Evolutionary conservation across 2,113 vertebrate genomes (phyloP).

Genomic region (Dipodomys stephensi): DNA sequence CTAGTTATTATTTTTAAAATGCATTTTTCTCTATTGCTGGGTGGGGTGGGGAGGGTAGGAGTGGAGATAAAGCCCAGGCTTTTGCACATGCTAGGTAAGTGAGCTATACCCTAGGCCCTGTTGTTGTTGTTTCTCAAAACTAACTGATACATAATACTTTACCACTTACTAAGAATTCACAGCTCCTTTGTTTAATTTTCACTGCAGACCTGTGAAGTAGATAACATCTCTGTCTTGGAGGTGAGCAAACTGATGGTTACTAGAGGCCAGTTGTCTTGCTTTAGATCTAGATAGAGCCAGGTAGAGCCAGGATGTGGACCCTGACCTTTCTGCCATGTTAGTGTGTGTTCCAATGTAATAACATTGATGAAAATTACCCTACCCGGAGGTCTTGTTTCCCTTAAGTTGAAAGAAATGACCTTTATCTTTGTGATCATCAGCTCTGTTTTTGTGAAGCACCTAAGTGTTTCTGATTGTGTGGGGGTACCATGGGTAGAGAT

Average conservation of each 20-base stretch:
- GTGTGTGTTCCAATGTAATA: not conserved
- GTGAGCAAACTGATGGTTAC: not conserved
- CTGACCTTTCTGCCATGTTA: not conserved
- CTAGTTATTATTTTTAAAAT: not conserved
- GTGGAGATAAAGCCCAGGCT: not conserved
- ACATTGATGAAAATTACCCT: constrained; percentile 11
- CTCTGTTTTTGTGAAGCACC: constrained; percentile 54
- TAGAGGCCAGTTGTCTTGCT: not conserved
- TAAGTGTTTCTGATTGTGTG: constrained; percentile 47
- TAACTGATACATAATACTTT: not conserved
- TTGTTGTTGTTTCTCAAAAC: not conserved
- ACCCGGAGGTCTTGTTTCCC: constrained; percentile 20
- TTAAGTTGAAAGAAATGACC: constrained; percentile 56
- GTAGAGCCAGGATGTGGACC: not conserved
- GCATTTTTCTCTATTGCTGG: not conserved
- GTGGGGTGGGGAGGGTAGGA: too few species aligned
- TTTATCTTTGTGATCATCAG: constrained; percentile 67
- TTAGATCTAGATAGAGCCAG: not conserved
- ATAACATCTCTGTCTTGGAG: not conserved
- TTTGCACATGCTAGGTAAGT: not conserved
- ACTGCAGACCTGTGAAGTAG: not conserved
- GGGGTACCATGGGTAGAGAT: not conserved
- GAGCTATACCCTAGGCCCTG: too few species aligned
- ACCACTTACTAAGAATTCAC: not conserved
- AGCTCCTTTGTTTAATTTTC: constrained; percentile 13